These are phyloP conservation scores for Upupa epops DNA, from an alignment of 2,113 vertebrate genomes.

Conservation along the genomic window DNA sequence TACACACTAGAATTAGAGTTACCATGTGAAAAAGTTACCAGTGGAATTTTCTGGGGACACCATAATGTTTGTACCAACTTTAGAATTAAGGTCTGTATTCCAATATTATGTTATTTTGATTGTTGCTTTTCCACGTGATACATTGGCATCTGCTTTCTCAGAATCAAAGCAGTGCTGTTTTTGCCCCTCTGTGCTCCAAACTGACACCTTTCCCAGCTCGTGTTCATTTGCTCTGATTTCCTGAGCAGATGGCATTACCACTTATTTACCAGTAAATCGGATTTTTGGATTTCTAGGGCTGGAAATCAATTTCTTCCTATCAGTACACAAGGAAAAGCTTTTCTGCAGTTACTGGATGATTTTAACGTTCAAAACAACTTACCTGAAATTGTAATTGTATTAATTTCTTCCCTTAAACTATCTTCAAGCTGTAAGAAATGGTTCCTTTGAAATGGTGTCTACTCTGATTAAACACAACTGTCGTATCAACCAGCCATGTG, in stretches of 20 bases:
- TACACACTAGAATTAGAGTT: background rate
- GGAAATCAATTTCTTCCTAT: background rate
- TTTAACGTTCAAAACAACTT: background rate
- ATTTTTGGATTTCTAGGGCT: background rate
- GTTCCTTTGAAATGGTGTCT: constrained; percentile 78
- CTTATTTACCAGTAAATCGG: background rate
- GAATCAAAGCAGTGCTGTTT: background rate
- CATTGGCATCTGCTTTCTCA: background rate
- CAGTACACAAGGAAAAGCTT: background rate
- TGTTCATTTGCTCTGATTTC: background rate
- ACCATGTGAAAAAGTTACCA: background rate
- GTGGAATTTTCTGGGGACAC: background rate
- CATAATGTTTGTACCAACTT: background rate
- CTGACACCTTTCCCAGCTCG: background rate
- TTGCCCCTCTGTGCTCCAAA: background rate
- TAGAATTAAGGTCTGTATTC: background rate
- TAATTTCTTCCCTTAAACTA: background rate
- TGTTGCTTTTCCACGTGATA: background rate
- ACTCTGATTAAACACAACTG: constrained; percentile 79
- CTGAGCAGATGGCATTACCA: background rate
- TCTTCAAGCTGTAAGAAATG: constrained; percentile 78
- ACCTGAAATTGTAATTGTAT: background rate
- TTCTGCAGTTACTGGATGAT: background rate
- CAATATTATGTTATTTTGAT: background rate
- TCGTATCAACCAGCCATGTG: constrained; percentile 81